A percentile compares a stretch with the other conserved stretches of the same genome.
phyloP scores from a whole-genome alignment of 2,888 invertebrate species.

The Neoascia interrupta region DNA sequence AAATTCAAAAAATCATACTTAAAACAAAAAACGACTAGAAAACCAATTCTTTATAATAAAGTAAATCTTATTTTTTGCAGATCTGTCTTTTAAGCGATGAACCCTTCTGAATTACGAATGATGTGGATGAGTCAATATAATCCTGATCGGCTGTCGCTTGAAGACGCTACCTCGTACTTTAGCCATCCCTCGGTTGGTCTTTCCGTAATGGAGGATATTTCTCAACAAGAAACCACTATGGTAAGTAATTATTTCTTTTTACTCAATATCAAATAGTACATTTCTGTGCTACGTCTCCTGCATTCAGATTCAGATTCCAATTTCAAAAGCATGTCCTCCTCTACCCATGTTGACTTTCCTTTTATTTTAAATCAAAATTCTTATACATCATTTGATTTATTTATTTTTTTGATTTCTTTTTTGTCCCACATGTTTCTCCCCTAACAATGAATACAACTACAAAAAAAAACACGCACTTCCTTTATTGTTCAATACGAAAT shows the following conservation, averaged over 20 bases:
- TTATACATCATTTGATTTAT: conserved; percentile 60
- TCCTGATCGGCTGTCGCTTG: conserved; percentile 78
- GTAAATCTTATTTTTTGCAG: conserved; percentile 10
- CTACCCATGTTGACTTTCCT: conserved; percentile 31
- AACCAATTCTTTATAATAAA: too few species aligned
- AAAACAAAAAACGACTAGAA: too few species aligned
- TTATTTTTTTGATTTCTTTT: conserved; percentile 70
- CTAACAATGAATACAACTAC: conserved; percentile 70
- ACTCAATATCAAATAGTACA: neutral
- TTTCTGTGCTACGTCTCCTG: too few species aligned
- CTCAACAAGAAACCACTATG: conserved; percentile 80
- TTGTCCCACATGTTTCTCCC: conserved; percentile 71
- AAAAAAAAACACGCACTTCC: conserved; percentile 28
- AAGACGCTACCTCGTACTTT: conserved; percentile 79
- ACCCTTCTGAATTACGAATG: conserved; percentile 82
- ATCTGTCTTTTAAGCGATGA: conserved; percentile 51
- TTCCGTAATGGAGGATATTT: conserved; percentile 82
- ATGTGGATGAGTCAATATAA: conserved; percentile 84
- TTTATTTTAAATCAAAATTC: conserved; percentile 32
- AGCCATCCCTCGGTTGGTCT: conserved; percentile 81
- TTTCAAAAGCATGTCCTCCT: conserved; percentile 43
- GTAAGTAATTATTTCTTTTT: conserved; percentile 75
- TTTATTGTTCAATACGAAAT: conserved; percentile 10
- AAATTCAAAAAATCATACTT: too few species aligned
- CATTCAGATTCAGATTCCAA: conserved; percentile 55